Evolutionary conservation across 2,113 vertebrate species (phyloP), one percentile per base, ranked within the genome.

Genomic region (Arizona elegans): DNA sequence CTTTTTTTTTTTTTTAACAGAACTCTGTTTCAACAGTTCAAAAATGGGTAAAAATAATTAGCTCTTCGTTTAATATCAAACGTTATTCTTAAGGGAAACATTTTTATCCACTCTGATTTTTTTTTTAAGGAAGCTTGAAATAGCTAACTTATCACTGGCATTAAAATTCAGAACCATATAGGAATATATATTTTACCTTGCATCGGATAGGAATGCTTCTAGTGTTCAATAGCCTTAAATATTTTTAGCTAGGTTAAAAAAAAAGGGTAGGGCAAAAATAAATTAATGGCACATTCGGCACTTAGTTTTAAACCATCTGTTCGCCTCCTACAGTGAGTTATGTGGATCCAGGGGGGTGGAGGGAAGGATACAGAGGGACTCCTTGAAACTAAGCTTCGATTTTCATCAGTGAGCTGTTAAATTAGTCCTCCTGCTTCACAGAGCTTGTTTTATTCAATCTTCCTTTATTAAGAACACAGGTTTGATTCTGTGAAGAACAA

Each of bases 391-490:
- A 95, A 94, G 90, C 92, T 47, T 90, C 95, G 95, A 94, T 96
- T 97, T 97, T 96, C 96, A 95, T 97, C 96, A 95, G 94, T 56
- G 8, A 95, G 94, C 96, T 96, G 96, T 96, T 97, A 95, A 96
- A 94, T 96, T 95, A 95, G 94, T 92, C 65, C 58, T 93, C 95
- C 90, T 95, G 95, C 81, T 94, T 92, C 91, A 95, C 91, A 94
- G 90, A 81, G 94, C 95, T 96, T 96, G 93, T 93, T 96, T 95
- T 96, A 97, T 97, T 96, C 96, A 96, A 89, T 96, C 96, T 96
- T 95, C 93, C 96, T 97, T 97, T 96, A 97, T 96, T 96, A 97
- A 96, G 97, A 97, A 97, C 96, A 96, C 87, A 95, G 97, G 95
- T 95, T 96, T 95, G 96, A 92, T 95, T 97, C 96, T 95, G 94